Evolutionary conservation across 2,888 invertebrate genomes (phyloP).

Genomic region (Melieria crassipennis): DNA sequence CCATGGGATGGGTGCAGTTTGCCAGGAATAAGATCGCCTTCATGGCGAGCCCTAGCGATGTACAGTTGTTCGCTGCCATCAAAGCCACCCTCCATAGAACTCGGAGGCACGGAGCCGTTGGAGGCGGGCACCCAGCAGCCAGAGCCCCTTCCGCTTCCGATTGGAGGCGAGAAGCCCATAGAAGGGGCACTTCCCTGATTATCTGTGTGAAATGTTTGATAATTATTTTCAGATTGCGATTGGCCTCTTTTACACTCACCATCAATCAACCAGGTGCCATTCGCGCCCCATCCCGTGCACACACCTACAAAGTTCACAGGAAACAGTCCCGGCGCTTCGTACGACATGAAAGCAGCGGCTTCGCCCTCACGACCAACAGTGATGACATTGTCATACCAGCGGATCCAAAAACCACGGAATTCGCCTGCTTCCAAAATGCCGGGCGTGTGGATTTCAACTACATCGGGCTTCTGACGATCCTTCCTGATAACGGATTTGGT

Average conservation of each 20-base stretch:
- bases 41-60: conserved; percentile 76
- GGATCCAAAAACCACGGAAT: conserved; percentile 85
- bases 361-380: conserved; percentile 80
- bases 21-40: conserved; percentile 81
- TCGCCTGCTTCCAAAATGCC: conserved; percentile 78
- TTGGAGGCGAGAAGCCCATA: conserved; percentile 51
- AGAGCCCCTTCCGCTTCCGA: conserved; percentile 53
- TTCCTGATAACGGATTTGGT: conserved; percentile 83
- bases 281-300: conserved; percentile 88
- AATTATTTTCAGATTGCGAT: too few species aligned
- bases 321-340: conserved; percentile 77
- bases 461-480: conserved; percentile 80
- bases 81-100: conserved; percentile 74
- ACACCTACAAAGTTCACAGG: conserved; percentile 80
- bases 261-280: conserved; percentile 84
- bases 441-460: conserved; percentile 76
- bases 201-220: not conserved
- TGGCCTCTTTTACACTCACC: conserved; percentile 67
- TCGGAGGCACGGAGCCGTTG: conserved; percentile 75
- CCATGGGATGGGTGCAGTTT: conserved; percentile 76
- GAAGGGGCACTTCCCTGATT: conserved; percentile 30
- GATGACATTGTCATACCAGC: conserved; percentile 77
- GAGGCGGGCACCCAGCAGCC: conserved; percentile 71
- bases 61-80: conserved; percentile 72
- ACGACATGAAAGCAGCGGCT: conserved; percentile 77